Base-by-base conservation (phyloP, 2,888 invertebrate species). In the Crepidodera aurea region DNA sequence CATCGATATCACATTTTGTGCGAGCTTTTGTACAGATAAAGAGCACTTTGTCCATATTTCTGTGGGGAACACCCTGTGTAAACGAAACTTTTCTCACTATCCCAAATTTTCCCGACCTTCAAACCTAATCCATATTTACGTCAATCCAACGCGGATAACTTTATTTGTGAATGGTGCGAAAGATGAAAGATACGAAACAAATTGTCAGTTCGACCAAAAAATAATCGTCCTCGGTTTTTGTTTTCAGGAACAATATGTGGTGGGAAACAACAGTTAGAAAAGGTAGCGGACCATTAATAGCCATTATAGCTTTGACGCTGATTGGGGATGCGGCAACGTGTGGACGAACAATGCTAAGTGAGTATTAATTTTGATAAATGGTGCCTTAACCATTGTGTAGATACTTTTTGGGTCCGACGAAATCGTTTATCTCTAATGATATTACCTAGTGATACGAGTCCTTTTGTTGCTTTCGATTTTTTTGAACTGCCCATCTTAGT, bases 291-390 rank as follows among this genome's bases (percentile, higher is more conserved):
- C 64, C 65, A 66, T 68, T 68, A 65, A 64, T 66, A 59, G 66
- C 64, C 62, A 65, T 68, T 63, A 65, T 68, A 37, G 60, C 64
- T 59, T 60, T 68, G 64, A 64, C 68, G 62, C 51, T 64, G 66
- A 66, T 68, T 64, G 64, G 62, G 56, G 58, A 65, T 64, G 60
- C 65, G 51, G 61, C 51, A 5, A 70, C 76, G 39, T 79, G 79
- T 61, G 77, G 76, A 61, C 78, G 76, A 66, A 75, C 78, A 27
- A 63, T 77, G 53, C 61, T 78, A 58, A 75, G 79, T 78, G 66
- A 77, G 78, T 77, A 75, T 64, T 65, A 67, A 65, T 67, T 65
- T 67, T 67, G 65, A 67, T 67, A 64, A 67, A 67, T 63, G 51
- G 56, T 60, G 48, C 37, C 6, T 13, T 1, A 53, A 16, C 39